A percentile compares a stretch with the other conserved stretches of the same genome.
phyloP scores from a whole-genome alignment of 2,888 invertebrate species.

The Mesochorus sp. region DNA sequence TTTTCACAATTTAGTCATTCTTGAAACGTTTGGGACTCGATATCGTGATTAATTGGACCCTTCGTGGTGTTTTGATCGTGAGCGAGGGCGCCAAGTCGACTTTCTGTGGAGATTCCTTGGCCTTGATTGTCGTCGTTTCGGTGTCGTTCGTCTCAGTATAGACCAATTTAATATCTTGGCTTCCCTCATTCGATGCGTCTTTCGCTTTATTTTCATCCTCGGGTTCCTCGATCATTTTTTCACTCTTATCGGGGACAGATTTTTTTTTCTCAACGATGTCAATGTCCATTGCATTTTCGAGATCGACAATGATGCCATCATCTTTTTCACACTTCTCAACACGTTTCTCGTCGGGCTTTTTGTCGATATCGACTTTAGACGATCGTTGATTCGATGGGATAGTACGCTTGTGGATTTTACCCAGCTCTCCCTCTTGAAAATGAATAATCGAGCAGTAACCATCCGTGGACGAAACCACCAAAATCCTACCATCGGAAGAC shows the following conservation, averaged over 20 bases:
- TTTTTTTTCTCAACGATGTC: constrained; percentile 69
- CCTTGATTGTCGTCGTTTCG: constrained; percentile 66
- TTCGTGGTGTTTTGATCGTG: constrained; percentile 85
- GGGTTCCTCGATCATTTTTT: constrained; percentile 31
- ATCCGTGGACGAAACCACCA: constrained; percentile 93
- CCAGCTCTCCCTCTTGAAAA: constrained; percentile 90
- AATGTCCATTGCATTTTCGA: constrained; percentile 77
- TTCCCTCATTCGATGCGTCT: constrained; percentile 78
- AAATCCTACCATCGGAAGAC: constrained; percentile 89
- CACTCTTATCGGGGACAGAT: neutral
- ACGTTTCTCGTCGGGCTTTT: neutral
- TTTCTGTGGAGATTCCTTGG: constrained; percentile 70
- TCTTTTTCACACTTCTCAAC: constrained; percentile 5
- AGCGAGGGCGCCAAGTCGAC: constrained; percentile 63
- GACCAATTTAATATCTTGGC: constrained; percentile 85
- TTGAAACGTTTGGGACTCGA: constrained; percentile 90
- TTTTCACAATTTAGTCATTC: constrained; percentile 75
- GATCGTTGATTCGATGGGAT: constrained; percentile 35
- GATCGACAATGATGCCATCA: constrained; percentile 63
- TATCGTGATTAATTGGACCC: constrained; percentile 89
- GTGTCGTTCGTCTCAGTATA: constrained; percentile 83
- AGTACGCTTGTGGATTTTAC: constrained; percentile 83
- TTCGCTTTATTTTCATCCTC: constrained; percentile 13
- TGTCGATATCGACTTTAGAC: neutral
- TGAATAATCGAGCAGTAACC: constrained; percentile 93